These are phyloP conservation scores for Guaruba guarouba DNA, from an alignment of 2,113 vertebrate species.

Conservation along the genomic window DNA sequence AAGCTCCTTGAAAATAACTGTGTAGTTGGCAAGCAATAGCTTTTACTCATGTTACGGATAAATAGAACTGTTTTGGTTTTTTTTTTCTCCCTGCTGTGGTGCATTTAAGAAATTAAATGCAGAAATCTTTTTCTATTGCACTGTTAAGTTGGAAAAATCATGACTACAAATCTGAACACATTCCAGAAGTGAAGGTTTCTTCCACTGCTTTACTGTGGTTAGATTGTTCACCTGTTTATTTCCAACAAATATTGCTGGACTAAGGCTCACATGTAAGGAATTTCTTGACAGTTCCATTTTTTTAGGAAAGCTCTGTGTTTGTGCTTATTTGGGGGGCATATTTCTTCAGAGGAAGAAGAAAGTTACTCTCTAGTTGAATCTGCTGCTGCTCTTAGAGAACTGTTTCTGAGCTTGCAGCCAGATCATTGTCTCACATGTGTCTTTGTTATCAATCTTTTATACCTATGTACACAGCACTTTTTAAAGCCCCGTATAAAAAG, in stretches of 20 bases:
- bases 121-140: not conserved
- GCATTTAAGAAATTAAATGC: slow-evolving; percentile 46
- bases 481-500: not conserved
- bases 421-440: not conserved
- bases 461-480: not conserved
- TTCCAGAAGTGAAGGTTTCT: not conserved
- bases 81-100: not conserved
- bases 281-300: not conserved
- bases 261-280: not conserved
- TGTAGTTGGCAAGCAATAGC: not conserved
- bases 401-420: not conserved
- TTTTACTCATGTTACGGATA: slow-evolving; percentile 7
- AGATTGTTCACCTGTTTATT: not conserved
- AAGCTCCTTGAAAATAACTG: slow-evolving; percentile 42
- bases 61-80: not conserved
- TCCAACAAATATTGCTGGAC: not conserved
- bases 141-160: not conserved
- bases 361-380: not conserved
- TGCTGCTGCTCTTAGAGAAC: not conserved
- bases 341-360: not conserved
- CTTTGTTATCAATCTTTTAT: not conserved
- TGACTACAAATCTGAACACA: not conserved
- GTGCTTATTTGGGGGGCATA: not conserved
- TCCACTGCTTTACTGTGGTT: not conserved
- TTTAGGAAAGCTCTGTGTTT: not conserved